A percentile compares a stretch with the other conserved stretches of the same genome.
These are phyloP conservation scores for Sardina pilchardus DNA, from an alignment of 2,113 vertebrate genomes.

Conservation along the genomic window DNA sequence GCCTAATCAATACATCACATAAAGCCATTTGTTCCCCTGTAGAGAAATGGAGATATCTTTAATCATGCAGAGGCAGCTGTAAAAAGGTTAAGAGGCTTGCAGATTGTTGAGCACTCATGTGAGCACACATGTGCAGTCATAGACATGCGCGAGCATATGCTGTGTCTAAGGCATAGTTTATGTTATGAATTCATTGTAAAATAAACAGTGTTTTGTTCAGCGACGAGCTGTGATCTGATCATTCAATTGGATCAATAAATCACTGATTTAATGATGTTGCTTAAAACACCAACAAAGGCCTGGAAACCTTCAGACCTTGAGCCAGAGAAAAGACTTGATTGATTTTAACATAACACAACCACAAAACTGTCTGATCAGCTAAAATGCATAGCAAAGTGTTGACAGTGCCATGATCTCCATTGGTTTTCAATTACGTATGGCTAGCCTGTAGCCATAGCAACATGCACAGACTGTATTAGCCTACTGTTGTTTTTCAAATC, in stretches of 20 bases:
- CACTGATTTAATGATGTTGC: background rate
- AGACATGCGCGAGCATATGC: background rate
- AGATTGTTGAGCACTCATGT: background rate
- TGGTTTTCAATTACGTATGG: constrained; percentile 5
- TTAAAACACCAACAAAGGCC: background rate
- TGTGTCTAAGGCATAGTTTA: background rate
- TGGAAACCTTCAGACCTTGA: background rate
- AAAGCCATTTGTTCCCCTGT: background rate
- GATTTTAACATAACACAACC: background rate
- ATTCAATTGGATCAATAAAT: background rate
- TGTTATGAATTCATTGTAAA: background rate
- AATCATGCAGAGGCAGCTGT: background rate
- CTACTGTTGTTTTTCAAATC: background rate
- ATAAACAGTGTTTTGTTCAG: background rate
- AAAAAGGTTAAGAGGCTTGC: background rate
- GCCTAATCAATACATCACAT: background rate
- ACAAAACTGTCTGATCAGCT: constrained; percentile 1
- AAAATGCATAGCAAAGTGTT: background rate
- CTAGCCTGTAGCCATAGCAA: background rate
- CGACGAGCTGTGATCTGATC: background rate
- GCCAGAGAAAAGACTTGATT: background rate
- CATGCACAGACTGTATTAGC: background rate
- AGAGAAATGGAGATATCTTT: background rate
- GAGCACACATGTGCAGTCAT: background rate
- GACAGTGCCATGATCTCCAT: background rate